Evolutionary conservation across 1,140 invertebrate species (phyloP), one percentile per base, ranked within the genome.

Genomic region (Ceratina japonica): DNA sequence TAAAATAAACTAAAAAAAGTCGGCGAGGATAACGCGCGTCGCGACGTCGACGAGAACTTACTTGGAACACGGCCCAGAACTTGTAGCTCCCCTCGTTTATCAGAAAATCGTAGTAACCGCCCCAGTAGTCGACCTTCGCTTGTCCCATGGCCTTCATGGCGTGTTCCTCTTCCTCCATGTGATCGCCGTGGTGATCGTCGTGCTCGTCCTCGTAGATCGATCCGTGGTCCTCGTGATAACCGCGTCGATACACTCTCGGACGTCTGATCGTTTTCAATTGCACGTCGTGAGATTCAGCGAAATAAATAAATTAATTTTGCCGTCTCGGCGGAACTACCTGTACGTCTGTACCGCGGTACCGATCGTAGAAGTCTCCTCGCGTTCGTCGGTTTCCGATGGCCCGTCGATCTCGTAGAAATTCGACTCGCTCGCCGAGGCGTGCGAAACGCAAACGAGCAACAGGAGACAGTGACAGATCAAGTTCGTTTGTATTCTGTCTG

Each of bases 11-110:
- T n/a, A n/a, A n/a, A n/a, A n/a, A n/a, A n/a, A n/a, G 2, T 12
- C 3, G 7, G 10, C 12, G 15, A 31, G 4, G 27, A 31, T 31
- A 1, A 31, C 4, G 27, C 27, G 27, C 4, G 27, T 31, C 2
- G 4, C 27, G 27, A 31, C 27, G 27, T 49, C n/a, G 22, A 31
- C 18, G 20, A 3, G 37, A 51, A 73, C 70, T 89, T 91, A 96
- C 96, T 93, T 97, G 96, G 91, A 97, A 97, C 13, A 94, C 95
- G 16, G 96, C 96, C 96, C 96, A 97, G 87, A 97, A 97, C 89
- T 97, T 97, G 90, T 96, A 97, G 20, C 96, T 97, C 0, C 96
- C 96, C 87, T 97, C 96, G 80, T 96, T 97, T 81, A 97, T 96
- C 59, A 97, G 93, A 88, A 97, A 97, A 90, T 97, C 96, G 87